Evolutionary conservation across 1,140 invertebrate genomes (phyloP).

Genomic region (Caenorhabditis tropicalis): DNA sequence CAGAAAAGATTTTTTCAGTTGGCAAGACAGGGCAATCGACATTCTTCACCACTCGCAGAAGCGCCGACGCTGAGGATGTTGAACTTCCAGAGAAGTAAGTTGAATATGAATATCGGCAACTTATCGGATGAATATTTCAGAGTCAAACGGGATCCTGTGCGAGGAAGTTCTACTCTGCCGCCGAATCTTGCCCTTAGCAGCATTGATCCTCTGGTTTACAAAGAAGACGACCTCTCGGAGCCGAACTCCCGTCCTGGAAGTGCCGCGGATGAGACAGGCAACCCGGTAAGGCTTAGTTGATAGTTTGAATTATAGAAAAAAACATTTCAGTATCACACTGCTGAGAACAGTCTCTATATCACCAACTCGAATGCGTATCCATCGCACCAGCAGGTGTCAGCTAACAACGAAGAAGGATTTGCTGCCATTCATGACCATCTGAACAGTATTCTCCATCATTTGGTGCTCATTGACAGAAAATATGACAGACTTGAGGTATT

Average conservation of each 20-base stretch:
- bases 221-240: neutral
- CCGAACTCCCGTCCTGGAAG: neutral
- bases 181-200: neutral
- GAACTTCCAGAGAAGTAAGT: neutral
- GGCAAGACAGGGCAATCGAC: slow-evolving; percentile 8
- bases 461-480: slow-evolving; percentile 26
- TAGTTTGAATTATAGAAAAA: no score
- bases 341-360: slow-evolving; percentile 18
- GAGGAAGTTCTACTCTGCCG: neutral
- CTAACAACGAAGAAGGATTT: neutral
- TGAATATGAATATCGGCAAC: neutral
- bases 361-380: neutral
- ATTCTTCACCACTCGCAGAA: slow-evolving; percentile 10
- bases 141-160: neutral
- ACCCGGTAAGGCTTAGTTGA: neutral
- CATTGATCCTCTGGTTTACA: neutral
- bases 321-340: slow-evolving; percentile 2
- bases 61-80: neutral
- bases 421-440: neutral
- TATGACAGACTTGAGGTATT: slow-evolving; percentile 20
- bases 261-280: neutral
- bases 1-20: neutral
- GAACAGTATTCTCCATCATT: neutral
- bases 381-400: no score
- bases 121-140: neutral